Evolutionary conservation across 1,140 invertebrate species (phyloP), one percentile per base, ranked within the genome.

Genomic region (Drosophila nigromelanica): DNA sequence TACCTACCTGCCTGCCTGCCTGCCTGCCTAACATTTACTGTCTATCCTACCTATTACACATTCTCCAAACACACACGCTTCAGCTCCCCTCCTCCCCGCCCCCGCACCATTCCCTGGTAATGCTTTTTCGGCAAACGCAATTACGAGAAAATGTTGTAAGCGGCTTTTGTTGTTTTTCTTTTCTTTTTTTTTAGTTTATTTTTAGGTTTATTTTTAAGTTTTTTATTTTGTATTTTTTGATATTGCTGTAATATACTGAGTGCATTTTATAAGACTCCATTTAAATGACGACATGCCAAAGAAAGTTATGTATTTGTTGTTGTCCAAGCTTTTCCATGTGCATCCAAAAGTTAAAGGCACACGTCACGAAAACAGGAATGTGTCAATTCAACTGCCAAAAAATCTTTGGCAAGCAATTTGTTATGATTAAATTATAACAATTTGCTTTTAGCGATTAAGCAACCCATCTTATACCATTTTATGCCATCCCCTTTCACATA

Each of bases 41-140:
- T 11, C 37, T 39, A 15, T 33, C 21, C 45, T 48, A 48, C 21
- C 45, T 48, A 24, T 48, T 48, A 24, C 48, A 39, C 64, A 52
- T 60, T 68, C 47, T 68, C 64, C 64, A 68, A 56, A 39, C 43
- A 48, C 42, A 15, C 11, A 43, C 8, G 15, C 47, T 12, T 7
- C 1, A 8, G 30, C 30, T 8, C 6, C 27, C 11, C 24, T 0
- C 12, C 5, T 24, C 45, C 12, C 45, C 8, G 21, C 45, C 45
- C 21, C 12, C 21, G 14, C 12, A 12, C 4, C 37, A 5, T n/a
- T 4, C 37, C 12, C 12, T 5, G 12, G 12, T 14, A 21, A 39
- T 52, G 10, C 47, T 64, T 83, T 85, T 83, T 79, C 59, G 80
- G 75, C 72, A 82, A 76, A 76, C 76, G 73, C 80, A 85, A 83